A percentile compares a stretch with the other conserved stretches of the same genome.
phyloP scores from a whole-genome alignment of 2,888 invertebrate species.

The Morinoia aosen region DNA sequence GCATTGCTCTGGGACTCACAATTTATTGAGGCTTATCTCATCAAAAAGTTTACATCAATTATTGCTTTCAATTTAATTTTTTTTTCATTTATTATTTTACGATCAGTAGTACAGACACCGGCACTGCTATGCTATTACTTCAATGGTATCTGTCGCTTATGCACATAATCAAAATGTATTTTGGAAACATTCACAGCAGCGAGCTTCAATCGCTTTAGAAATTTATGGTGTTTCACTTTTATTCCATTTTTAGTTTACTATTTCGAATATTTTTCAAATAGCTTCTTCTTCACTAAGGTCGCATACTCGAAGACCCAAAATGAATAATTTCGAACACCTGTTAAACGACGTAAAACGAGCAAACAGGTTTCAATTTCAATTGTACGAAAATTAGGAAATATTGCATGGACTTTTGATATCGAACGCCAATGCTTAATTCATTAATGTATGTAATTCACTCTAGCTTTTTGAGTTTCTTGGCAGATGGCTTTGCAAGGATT shows the following conservation, averaged over 20 bases:
- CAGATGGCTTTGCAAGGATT: constrained; percentile 81
- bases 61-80: not conserved
- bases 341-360: not conserved
- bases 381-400: not conserved
- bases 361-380: not conserved
- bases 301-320: not conserved
- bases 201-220: not conserved
- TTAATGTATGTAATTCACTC: not conserved
- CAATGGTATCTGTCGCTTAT: too few relatives aligned
- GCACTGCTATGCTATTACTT: not conserved
- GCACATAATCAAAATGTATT: too few relatives aligned
- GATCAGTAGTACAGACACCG: not conserved
- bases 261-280: not conserved
- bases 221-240: not conserved
- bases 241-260: not conserved
- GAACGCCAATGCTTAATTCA: not conserved
- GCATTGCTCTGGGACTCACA: too few relatives aligned
- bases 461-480: constrained; percentile 54
- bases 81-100: not conserved
- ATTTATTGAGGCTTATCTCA: too few relatives aligned
- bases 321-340: not conserved
- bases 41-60: too few relatives aligned
- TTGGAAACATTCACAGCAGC: too few relatives aligned
- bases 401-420: not conserved
- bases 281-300: not conserved